Conservation (phyloP, 2,888 invertebrate species). For the Melanchra persicariae region DNA sequence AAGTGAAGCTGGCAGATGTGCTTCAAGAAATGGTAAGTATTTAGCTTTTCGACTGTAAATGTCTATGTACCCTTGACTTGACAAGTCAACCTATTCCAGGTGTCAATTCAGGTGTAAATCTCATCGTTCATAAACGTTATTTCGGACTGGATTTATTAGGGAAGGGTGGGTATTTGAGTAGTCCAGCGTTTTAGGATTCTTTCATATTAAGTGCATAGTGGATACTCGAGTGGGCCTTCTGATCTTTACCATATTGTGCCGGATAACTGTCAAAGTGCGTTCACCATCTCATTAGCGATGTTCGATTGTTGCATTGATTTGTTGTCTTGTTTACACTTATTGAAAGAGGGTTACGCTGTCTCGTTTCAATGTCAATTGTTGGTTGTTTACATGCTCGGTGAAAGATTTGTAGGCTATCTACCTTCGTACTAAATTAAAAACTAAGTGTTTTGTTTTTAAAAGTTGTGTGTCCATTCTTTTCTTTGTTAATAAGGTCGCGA, state of each 20-base stretch:
- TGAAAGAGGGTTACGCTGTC: conserved; percentile 26
- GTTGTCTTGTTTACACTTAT: conserved; percentile 42
- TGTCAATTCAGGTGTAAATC: too few relatives aligned
- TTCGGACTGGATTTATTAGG: too few relatives aligned
- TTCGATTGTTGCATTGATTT: conserved; percentile 45
- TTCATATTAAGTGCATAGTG: too few relatives aligned
- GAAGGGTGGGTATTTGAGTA: too few relatives aligned
- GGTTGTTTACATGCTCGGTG: conserved; percentile 29
- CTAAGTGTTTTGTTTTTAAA: conserved; percentile 17
- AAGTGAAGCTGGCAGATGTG: too few relatives aligned
- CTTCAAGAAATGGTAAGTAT: too few relatives aligned
- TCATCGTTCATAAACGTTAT: too few relatives aligned
- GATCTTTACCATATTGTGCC: neutral
- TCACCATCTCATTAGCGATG: conserved; percentile 43
- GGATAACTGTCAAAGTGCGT: conserved; percentile 52
- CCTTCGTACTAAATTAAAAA: conserved; percentile 44
- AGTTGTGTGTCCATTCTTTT: conserved; percentile 17
- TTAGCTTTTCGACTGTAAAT: too few relatives aligned
- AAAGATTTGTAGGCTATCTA: conserved; percentile 44
- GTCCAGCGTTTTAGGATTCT: too few relatives aligned
- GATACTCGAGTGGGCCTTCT: conserved; percentile 21
- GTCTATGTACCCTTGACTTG: too few relatives aligned
- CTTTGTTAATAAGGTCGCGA: conserved; percentile 11
- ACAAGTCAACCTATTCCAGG: too few relatives aligned
- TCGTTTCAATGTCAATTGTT: conserved; percentile 28